These are phyloP conservation scores for Cyprinella venusta DNA, from an alignment of 2,797 vertebrate genomes.

Conservation along the genomic window DNA sequence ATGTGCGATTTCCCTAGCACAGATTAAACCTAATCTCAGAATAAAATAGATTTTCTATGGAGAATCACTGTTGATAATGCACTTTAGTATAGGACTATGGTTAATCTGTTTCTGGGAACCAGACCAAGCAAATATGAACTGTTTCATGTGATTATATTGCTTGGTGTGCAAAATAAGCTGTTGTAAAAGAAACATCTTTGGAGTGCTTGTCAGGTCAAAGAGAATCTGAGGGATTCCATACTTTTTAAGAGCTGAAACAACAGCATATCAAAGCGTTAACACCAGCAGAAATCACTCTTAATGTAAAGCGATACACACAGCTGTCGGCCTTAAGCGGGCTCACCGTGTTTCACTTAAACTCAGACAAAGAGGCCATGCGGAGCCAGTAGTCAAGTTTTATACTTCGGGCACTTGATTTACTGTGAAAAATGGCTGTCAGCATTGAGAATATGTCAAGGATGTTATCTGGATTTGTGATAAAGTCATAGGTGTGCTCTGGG, in stretches of 20 bases:
- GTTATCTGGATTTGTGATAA: constrained; percentile 43
- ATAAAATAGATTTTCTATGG: constrained; percentile 50
- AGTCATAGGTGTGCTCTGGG: constrained; percentile 36
- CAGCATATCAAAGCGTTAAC: constrained; percentile 41
- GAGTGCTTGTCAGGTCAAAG: constrained; percentile 11
- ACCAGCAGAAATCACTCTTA: constrained; percentile 34
- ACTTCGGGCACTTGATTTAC: constrained; percentile 48
- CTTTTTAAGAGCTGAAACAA: constrained; percentile 41
- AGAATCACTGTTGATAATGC: constrained; percentile 41
- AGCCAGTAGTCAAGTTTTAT: constrained; percentile 32
- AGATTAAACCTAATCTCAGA: constrained; percentile 44
- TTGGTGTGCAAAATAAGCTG: constrained; percentile 20
- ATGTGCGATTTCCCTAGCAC: constrained; percentile 18
- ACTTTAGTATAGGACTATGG: constrained; percentile 28
- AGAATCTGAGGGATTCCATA: constrained; percentile 1
- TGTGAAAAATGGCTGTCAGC: constrained; percentile 63
- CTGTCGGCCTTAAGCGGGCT: constrained; percentile 21
- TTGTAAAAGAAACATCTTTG: constrained; percentile 34
- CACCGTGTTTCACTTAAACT: constrained; percentile 35
- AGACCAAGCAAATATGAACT: constrained; percentile 34
- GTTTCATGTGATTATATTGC: constrained; percentile 14
- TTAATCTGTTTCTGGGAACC: constrained; percentile 42
- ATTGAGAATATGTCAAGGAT: constrained; percentile 24
- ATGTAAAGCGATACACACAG: constrained; percentile 43
- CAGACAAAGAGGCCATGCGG: constrained; percentile 35